These are phyloP conservation scores for Apodemus sylvaticus DNA, from an alignment of 2,113 vertebrate genomes.

Conservation along the genomic window DNA sequence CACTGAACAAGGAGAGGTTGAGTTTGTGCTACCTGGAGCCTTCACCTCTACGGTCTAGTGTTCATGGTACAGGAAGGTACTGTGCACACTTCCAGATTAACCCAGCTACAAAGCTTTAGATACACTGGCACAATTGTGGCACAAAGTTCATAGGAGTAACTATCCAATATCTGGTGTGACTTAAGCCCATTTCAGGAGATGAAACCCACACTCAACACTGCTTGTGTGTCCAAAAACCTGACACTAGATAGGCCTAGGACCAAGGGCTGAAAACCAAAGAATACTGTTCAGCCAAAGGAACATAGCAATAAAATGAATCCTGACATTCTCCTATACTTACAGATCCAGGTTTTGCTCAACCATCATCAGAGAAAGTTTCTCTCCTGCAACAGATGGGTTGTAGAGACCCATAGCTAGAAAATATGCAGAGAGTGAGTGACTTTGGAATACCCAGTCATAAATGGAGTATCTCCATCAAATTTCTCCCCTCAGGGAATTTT, in stretches of 20 bases:
- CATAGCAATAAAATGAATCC: neutral
- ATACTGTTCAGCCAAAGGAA: neutral
- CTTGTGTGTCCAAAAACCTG: neutral
- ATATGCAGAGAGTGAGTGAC: neutral
- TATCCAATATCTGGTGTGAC: neutral
- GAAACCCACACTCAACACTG: neutral
- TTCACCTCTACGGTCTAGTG: neutral
- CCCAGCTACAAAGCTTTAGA: neutral
- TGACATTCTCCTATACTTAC: neutral
- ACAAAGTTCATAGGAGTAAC: neutral
- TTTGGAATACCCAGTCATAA: neutral
- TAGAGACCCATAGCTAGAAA: neutral
- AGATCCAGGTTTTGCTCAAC: neutral
- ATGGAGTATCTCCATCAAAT: neutral
- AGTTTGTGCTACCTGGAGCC: neutral
- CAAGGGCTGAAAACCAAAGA: neutral
- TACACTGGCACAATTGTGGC: neutral
- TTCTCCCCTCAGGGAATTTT: neutral
- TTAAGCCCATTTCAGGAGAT: neutral
- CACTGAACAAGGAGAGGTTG: neutral
- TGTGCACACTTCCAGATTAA: neutral
- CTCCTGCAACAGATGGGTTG: neutral
- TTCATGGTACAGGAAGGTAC: neutral
- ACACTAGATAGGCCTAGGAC: neutral
- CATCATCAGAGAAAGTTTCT: neutral